A percentile compares a stretch with the other conserved stretches of the same genome.
These are phyloP conservation scores for Strix aluco DNA, from an alignment of 2,113 vertebrate genomes.

Conservation along the genomic window DNA sequence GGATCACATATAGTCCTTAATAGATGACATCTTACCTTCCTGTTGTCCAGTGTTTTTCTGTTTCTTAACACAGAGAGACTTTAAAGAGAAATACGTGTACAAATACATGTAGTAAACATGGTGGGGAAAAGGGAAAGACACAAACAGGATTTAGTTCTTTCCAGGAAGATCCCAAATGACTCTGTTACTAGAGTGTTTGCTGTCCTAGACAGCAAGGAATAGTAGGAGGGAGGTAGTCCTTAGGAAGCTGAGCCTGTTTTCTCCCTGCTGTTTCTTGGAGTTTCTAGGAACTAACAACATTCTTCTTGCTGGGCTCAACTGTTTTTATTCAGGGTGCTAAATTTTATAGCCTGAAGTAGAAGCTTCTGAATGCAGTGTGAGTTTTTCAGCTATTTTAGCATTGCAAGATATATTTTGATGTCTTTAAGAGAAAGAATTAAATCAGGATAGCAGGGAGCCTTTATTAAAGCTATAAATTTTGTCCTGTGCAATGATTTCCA, in stretches of 20 bases:
- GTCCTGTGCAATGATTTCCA: not conserved
- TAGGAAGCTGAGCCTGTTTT: not conserved
- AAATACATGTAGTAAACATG: not conserved
- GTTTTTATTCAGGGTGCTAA: not conserved
- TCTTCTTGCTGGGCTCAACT: not conserved
- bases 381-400: not conserved
- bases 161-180: not conserved
- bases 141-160: not conserved
- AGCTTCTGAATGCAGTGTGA: not conserved
- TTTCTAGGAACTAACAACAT: not conserved
- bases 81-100: not conserved
- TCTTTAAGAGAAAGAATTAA: not conserved
- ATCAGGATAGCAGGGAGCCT: not conserved
- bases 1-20: not conserved
- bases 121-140: not conserved
- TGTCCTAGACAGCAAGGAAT: not conserved
- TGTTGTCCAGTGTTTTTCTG: not conserved
- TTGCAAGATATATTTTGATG: not conserved
- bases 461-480: not conserved
- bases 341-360: not conserved
- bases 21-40: not conserved
- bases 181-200: not conserved
- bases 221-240: not conserved
- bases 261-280: not conserved
- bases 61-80: rapidly evolving